These are phyloP conservation scores for Pipistrellus nathusii DNA, from an alignment of 2,797 vertebrate genomes.

Conservation along the genomic window DNA sequence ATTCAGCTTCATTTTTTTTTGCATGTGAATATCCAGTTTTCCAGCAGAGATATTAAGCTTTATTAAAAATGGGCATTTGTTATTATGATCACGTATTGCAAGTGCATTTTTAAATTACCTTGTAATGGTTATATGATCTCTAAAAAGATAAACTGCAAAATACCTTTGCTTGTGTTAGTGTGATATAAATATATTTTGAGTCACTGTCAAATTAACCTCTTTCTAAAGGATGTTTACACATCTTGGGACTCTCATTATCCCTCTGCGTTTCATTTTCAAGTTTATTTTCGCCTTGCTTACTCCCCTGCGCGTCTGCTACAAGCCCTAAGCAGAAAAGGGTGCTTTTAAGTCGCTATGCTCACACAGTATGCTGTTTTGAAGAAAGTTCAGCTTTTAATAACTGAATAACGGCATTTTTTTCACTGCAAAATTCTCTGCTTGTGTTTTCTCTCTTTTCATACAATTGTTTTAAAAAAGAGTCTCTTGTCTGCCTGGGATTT, in stretches of 20 bases:
- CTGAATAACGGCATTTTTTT: not conserved
- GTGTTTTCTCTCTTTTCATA: not conserved
- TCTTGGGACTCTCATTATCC: not conserved
- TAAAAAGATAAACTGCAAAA: not conserved
- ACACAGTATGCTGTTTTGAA: not conserved
- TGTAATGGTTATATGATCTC: not conserved
- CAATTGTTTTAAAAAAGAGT: not conserved
- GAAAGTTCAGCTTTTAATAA: not conserved
- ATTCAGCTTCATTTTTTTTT: not conserved
- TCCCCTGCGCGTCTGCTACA: not conserved
- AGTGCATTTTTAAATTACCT: constrained; percentile 35
- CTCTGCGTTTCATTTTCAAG: not conserved
- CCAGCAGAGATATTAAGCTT: not conserved
- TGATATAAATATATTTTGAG: not conserved
- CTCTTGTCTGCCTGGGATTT: not conserved
- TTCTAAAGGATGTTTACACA: not conserved
- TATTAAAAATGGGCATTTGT: not conserved
- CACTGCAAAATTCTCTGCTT: not conserved
- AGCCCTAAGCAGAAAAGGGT: not conserved
- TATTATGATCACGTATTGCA: not conserved
- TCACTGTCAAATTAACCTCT: not conserved
- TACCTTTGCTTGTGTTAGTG: not conserved
- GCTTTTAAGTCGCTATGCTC: not conserved
- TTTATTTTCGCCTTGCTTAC: not conserved
- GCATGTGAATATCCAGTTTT: not conserved